Conservation (phyloP, 2,888 invertebrate species). For the Agelastica alni region DNA sequence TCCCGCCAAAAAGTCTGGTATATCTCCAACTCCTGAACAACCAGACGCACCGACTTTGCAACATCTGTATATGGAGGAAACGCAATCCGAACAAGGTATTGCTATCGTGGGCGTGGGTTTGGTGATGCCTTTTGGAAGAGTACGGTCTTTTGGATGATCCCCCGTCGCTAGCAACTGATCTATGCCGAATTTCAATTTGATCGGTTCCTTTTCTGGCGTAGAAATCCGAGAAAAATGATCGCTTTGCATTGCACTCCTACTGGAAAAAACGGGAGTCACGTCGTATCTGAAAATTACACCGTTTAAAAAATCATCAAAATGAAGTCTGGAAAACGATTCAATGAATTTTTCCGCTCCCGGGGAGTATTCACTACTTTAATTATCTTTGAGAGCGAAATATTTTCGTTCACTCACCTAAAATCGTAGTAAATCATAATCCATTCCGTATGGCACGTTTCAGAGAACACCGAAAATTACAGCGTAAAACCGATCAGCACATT, state of each 20-base stretch:
- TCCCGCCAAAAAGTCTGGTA: slow-evolving; percentile 24
- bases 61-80: slow-evolving; percentile 67
- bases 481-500: slow-evolving; percentile 12
- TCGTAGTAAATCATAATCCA: slow-evolving; percentile 13
- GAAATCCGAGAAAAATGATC: slow-evolving; percentile 14
- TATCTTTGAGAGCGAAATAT: too few relatives aligned
- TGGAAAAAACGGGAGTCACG: neutral
- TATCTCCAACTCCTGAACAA: slow-evolving; percentile 31
- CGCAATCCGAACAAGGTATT: slow-evolving; percentile 67
- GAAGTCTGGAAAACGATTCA: too few relatives aligned
- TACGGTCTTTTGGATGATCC: slow-evolving; percentile 1
- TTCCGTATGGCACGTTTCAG: too few relatives aligned
- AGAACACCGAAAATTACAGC: slow-evolving; percentile 8
- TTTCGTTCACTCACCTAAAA: neutral
- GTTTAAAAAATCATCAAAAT: too few relatives aligned
- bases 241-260: slow-evolving; percentile 6
- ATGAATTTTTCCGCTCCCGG: too few relatives aligned
- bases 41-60: slow-evolving; percentile 55
- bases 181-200: slow-evolving; percentile 69
- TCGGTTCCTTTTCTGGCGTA: slow-evolving; percentile 28
- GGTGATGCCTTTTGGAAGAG: slow-evolving; percentile 13
- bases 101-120: slow-evolving; percentile 50
- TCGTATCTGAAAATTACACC: neutral
- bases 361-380: too few relatives aligned
- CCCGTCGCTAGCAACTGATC: slow-evolving; percentile 65